Evolutionary conservation across 2,113 vertebrate species (phyloP).

Genomic region (Cyanoramphus novaezelandiae): DNA sequence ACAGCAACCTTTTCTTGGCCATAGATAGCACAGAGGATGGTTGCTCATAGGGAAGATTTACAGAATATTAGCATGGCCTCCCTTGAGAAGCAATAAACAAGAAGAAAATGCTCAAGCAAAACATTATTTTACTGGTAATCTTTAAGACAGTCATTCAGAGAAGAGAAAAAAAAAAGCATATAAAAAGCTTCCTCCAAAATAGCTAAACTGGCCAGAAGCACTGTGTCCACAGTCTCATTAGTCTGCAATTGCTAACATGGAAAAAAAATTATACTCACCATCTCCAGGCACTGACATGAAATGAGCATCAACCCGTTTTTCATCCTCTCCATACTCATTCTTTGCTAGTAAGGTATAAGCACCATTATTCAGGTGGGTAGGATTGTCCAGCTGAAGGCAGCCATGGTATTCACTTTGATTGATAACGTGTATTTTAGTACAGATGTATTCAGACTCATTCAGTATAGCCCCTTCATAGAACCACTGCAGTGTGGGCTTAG

Average conservation of each 20-base stretch:
- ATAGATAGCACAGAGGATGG: not conserved
- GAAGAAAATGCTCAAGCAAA: not conserved
- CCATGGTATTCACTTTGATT: slow-evolving; percentile 93
- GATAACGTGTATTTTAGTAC: slow-evolving; percentile 88
- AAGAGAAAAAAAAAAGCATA: not conserved
- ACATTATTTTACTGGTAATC: not conserved
- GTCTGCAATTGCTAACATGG: not conserved
- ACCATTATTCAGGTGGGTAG: slow-evolving; percentile 95
- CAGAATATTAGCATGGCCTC: not conserved
- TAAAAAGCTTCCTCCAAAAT: not conserved
- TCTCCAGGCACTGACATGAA: slow-evolving; percentile 90
- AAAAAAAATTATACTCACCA: slow-evolving; percentile 75
- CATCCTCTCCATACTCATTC: slow-evolving; percentile 85
- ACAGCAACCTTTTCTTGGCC: not conserved
- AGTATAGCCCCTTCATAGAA: slow-evolving; percentile 79
- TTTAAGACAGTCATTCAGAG: not conserved
- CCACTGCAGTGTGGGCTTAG: slow-evolving; percentile 86
- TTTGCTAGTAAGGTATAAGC: slow-evolving; percentile 86
- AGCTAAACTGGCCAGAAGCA: not conserved
- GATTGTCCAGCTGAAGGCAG: slow-evolving; percentile 94
- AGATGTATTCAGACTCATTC: slow-evolving; percentile 87
- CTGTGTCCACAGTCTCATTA: not conserved
- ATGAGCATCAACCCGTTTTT: slow-evolving; percentile 84
- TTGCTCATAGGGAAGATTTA: not conserved
- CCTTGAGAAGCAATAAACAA: not conserved